A percentile compares a stretch with the other conserved stretches of the same genome.
These are phyloP conservation scores for Sinotaia quadrata DNA, from an alignment of 2,888 invertebrate species.

Conservation along the genomic window DNA sequence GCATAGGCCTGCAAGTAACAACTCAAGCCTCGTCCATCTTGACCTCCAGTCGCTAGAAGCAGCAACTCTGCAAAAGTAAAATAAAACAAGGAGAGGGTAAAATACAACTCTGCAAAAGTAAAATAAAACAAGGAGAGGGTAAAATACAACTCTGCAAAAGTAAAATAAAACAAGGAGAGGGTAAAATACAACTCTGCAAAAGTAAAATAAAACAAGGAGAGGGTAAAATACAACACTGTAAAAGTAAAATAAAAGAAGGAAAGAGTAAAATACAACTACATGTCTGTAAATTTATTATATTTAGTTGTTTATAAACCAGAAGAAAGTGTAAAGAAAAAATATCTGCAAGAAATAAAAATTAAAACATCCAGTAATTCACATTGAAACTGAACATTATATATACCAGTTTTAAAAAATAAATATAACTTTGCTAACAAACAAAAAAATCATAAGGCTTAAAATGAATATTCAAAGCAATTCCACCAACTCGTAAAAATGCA, in stretches of 20 bases:
- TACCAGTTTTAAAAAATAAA: too few relatives aligned
- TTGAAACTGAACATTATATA: too few relatives aligned
- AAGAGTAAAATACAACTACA: too few relatives aligned
- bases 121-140: neutral
- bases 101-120: neutral
- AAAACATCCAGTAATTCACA: too few relatives aligned
- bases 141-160: neutral
- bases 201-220: neutral
- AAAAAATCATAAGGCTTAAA: too few relatives aligned
- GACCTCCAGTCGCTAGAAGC: neutral
- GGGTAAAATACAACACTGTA: neutral
- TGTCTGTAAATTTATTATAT: too few relatives aligned
- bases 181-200: neutral
- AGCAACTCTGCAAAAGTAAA: neutral
- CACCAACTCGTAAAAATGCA: too few relatives aligned
- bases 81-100: neutral
- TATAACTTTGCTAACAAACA: too few relatives aligned
- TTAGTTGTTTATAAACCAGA: too few relatives aligned
- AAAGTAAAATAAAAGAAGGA: neutral
- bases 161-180: neutral
- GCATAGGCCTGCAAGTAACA: slow-evolving; percentile 22
- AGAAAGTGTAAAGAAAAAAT: too few relatives aligned
- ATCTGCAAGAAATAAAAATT: too few relatives aligned
- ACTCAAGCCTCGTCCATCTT: slow-evolving; percentile 22
- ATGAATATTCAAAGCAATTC: too few relatives aligned